phyloP scores from a whole-genome alignment of 2,888 invertebrate species.

The Drosophila anomalata region DNA sequence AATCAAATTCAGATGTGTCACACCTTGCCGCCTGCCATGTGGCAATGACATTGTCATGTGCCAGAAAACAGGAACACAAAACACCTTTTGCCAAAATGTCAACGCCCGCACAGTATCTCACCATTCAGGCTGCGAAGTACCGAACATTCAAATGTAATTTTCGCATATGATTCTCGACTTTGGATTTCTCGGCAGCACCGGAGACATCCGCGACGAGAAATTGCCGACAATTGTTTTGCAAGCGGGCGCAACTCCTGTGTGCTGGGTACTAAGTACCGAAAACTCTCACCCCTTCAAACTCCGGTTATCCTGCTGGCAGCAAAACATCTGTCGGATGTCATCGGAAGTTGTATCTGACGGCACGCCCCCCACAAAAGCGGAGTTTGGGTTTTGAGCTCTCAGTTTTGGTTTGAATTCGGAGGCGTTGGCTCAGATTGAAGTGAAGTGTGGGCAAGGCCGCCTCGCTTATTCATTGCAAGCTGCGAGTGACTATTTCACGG shows the following conservation, averaged over 20 bases:
- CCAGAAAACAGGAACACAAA: constrained; percentile 36
- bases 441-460: constrained; percentile 53
- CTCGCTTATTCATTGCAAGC: constrained; percentile 69
- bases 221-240: constrained; percentile 73
- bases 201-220: constrained; percentile 68
- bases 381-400: constrained; percentile 11
- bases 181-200: constrained; percentile 47
- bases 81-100: constrained; percentile 68
- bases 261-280: constrained; percentile 2
- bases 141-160: constrained; percentile 65
- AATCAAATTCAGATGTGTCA: constrained; percentile 56
- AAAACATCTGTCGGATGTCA: constrained; percentile 77
- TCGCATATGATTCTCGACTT: constrained; percentile 47
- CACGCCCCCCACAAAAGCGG: constrained; percentile 70
- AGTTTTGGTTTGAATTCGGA: constrained; percentile 11
- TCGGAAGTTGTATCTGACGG: constrained; percentile 80
- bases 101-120: constrained; percentile 65
- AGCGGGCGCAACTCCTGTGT: constrained; percentile 63
- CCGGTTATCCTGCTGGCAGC: constrained; percentile 46
- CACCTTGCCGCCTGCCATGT: constrained; percentile 57
- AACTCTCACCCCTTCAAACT: constrained; percentile 2
- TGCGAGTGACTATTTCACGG: constrained; percentile 56
- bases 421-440: constrained; percentile 20
- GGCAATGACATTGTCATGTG: constrained; percentile 41
- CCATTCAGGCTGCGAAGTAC: constrained; percentile 27